Evolutionary conservation across 2,888 invertebrate species (phyloP), one percentile per base, ranked within the genome.

Genomic region (Prosapia bicincta): DNA sequence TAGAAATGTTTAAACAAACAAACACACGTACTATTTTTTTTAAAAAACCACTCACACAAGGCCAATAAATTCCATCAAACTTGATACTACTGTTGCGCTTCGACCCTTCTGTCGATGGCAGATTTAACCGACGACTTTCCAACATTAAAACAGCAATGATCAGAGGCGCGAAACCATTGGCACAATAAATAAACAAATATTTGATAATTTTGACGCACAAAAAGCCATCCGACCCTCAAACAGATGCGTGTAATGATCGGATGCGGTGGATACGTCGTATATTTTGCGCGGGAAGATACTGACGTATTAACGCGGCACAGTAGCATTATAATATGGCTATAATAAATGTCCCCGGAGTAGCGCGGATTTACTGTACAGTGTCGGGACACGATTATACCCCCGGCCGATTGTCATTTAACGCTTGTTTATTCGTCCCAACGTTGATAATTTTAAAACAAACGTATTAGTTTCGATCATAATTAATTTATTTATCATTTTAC

Each of bases 101-200:
- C 30, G 6, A 5, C 20, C 54, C n/a, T 6, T 20, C 54, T 20
- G 20, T 20, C 7, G 2, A 38, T 54, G 54, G 20, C 54, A 5
- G 54, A 54, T 54, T 54, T 54, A 54, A n/a, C 20, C 54, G n/a
- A 6, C 54, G 38, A n/a, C n/a, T n/a, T n/a, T n/a, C n/a, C n/a
- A 3, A 54, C 54, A 54, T 54, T 54, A 54, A 10, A 20, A 54
- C 38, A 13, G 10, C 54, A 54, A 20, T 54, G 20, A 10, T 9
- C 15, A 3, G 13, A 6, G 38, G 38, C 54, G 54, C 54, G 20
- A 54, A 54, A 54, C 54, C 54, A 54, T 54, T 20, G 54, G 20
- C n/a, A 54, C 54, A 54, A 54, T 54, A 54, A 54, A 54, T 54
- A 54, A 54, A 54, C 54, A 54, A 54, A 54, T 54, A 54, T 54